Evolutionary conservation across 1,140 invertebrate species (phyloP), one percentile per base, ranked within the genome.

Genomic region (Drosophila repleta): DNA sequence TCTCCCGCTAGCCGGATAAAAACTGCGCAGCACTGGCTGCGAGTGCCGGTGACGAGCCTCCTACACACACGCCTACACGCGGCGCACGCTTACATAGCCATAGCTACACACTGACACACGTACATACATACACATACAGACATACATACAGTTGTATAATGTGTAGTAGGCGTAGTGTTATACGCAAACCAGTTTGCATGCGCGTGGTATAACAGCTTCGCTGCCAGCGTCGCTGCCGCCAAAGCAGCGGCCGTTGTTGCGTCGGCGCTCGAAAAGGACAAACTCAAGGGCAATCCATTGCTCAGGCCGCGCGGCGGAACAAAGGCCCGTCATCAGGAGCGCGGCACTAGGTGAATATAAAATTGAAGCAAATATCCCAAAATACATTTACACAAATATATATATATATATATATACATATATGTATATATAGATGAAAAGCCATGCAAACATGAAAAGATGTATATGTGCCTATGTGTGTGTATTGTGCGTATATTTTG

Each of bases 241-340:
- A 6, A 32, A 32, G 37, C 39, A 26, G 35, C 56, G 20, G 45
- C 32, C 43, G 63, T 69, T 70, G 53, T 35, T 58, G 65, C 58
- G 71, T 69, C 64, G 58, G 55, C 67, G 76, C 72, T 84, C 26
- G 63, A 84, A 84, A 84, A 84, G 80, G 80, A 84, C 80, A 84
- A 84, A 84, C 80, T 84, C 80, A 84, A 84, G 80, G 80, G 80
- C 80, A 84, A 74, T 74, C 58, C 61, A 76, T 77, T 48, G 46
- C 55, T 66, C n/a, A 21, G 37, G 35, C 68, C 43, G 2, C 15
- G 8, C 39, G 18, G 11, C 32, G 39, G 24, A 45, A 56, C 68
- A 66, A 64, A 78, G 67, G 61, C 46, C 41, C 56, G 63, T 52
- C 64, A 17, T 17, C 45, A 70, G 45, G 21, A 78, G 63, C 35